A percentile compares a stretch with the other conserved stretches of the same genome.
Conservation (phyloP, 1,140 invertebrate species). For the Cataglyphis hispanica region DNA sequence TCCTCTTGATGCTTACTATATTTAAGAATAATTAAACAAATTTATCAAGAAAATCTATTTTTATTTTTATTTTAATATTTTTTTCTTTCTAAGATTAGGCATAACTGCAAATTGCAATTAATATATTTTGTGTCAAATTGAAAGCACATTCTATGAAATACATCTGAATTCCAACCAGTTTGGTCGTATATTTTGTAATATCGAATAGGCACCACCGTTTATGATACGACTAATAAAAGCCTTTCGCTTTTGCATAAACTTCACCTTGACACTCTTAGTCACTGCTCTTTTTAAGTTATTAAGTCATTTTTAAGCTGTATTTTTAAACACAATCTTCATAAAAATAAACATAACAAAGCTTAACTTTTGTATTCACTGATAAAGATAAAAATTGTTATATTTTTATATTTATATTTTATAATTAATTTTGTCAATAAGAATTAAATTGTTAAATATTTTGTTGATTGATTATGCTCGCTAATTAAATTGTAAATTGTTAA, state of each 20-base stretch:
- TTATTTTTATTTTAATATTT: not conserved
- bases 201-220: not conserved
- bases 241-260: not conserved
- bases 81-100: not conserved
- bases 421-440: slow-evolving; percentile 27
- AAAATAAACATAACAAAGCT: slow-evolving; percentile 6
- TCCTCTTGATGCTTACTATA: too few species aligned
- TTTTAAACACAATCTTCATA: not conserved
- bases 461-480: slow-evolving; percentile 7
- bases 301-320: not conserved
- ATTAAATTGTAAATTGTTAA: not conserved
- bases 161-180: slow-evolving; percentile 18
- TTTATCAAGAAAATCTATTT: too few species aligned
- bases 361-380: not conserved
- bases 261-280: slow-evolving; percentile 2
- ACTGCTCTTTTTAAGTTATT: not conserved
- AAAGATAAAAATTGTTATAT: not conserved
- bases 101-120: not conserved
- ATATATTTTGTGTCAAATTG: not conserved
- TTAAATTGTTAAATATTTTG: not conserved
- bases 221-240: slow-evolving; percentile 5
- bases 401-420: not conserved
- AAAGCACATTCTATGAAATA: not conserved
- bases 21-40: too few species aligned
- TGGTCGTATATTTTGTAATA: slow-evolving; percentile 17